A percentile compares a stretch with the other conserved stretches of the same genome.
Evolutionary conservation across 2,113 vertebrate genomes (phyloP).

Genomic region (Balaenoptera acutorostrata): DNA sequence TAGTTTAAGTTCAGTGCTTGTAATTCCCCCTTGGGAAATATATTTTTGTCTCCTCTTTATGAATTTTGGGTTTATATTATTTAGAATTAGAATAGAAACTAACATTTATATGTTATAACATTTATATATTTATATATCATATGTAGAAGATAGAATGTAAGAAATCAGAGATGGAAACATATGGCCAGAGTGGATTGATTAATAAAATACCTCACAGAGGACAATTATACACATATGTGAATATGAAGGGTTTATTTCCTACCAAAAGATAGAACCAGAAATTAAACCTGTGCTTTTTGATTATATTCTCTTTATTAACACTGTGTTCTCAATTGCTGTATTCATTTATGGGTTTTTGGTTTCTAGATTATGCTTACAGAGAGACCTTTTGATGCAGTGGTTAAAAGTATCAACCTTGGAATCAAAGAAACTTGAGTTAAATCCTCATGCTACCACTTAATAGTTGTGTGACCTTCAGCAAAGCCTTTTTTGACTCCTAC

Average conservation of each 20-base stretch:
- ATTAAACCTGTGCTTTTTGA: not conserved
- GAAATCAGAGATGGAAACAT: constrained; percentile 9
- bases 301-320: not conserved
- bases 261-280: not conserved
- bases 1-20: constrained; percentile 19
- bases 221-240: not conserved
- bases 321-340: not conserved
- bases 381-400: not conserved
- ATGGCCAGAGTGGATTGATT: not conserved
- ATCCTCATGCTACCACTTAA: not conserved
- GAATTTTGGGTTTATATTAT: constrained; percentile 47
- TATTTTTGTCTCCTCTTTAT: not conserved
- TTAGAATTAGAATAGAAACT: constrained; percentile 44
- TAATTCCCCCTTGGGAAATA: constrained; percentile 29
- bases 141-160: not conserved
- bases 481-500: not conserved
- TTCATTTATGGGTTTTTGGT: not conserved
- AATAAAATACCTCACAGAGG: not conserved
- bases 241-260: not conserved
- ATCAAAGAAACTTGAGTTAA: constrained; percentile 9
- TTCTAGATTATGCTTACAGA: not conserved
- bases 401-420: not conserved
- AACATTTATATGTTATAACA: not conserved
- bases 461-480: not conserved
- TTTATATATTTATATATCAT: not conserved